Evolutionary conservation across 2,888 invertebrate genomes (phyloP), one percentile per base, ranked within the genome.

Genomic region (Melipona beecheii): DNA sequence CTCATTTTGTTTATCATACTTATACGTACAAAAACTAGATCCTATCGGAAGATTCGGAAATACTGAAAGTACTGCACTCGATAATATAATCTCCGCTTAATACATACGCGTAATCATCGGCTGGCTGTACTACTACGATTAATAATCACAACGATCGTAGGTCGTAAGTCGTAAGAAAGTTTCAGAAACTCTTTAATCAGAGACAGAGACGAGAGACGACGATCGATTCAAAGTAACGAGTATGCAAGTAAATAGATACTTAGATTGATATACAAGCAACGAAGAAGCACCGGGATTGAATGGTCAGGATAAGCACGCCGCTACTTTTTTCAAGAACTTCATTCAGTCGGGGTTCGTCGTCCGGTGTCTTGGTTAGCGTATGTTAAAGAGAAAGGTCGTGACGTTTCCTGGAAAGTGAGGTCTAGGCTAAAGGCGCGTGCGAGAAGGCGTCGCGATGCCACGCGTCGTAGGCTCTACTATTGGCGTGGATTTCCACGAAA

Each of bases 401-500:
- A 52, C 71, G 43, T 54, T 64, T 43, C 72, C 60, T 36, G 31
- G 65, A 15, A 24, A 27, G 56, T 50, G 50, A 21, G 58, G 65
- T 64, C 54, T 73, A 65, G 65, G 65, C 49, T 65, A 43, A 43
- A 43, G 54, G 49, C 36, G 24, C 21, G 60, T 17, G 68, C 13
- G 50, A 58, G 60, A 56, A 50, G 65, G 54, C 49, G 90, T 88
- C 90, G 90, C 89, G 90, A 90, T 89, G 91, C 87, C 86, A 89
- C 89, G 91, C 87, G 78, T 80, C 86, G 87, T 86, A 87, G 90
- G 89, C 74, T 75, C 83, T 75, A 75, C 86, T 89, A 88, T 88
- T 86, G 87, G 86, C 83, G 79, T 82, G 77, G 75, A 66, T 89
- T 91, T 90, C 90, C 86, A 80, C 86, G 90, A 88, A 91, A 87